Conservation (phyloP, 2,888 invertebrate genomes). For the Nephrotoma appendiculata region DNA sequence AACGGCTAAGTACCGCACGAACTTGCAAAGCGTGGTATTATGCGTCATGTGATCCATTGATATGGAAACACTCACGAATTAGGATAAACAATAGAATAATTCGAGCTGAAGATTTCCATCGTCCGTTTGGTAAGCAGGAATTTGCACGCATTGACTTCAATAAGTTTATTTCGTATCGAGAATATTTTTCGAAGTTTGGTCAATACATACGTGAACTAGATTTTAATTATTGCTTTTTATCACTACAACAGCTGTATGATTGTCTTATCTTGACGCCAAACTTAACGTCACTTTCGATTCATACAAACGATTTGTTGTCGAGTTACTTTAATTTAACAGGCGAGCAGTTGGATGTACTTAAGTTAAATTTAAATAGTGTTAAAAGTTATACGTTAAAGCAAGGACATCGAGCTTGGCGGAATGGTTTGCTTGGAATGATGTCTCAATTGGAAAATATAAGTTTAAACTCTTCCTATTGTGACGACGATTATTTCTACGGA, state of each 20-base stretch:
- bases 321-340: not conserved
- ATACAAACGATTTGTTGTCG: not conserved
- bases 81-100: not conserved
- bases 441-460: not conserved
- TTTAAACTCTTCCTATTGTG: not conserved
- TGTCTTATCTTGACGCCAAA: not conserved
- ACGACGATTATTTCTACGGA: not conserved
- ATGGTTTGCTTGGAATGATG: not conserved
- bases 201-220: not conserved
- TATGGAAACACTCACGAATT: not conserved
- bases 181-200: not conserved
- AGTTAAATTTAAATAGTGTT: not conserved
- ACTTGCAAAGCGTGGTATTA: not conserved
- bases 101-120: not conserved
- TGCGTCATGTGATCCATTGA: not conserved
- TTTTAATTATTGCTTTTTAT: not conserved
- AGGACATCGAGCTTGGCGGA: not conserved
- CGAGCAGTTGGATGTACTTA: not conserved
- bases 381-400: not conserved
- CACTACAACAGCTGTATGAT: not conserved
- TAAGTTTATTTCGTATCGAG: not conserved
- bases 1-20: not conserved
- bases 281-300: not conserved
- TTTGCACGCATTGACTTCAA: not conserved
- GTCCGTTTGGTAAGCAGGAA: not conserved